Base-by-base conservation (phyloP, 2,797 vertebrate species). In the Vultur gryphus region DNA sequence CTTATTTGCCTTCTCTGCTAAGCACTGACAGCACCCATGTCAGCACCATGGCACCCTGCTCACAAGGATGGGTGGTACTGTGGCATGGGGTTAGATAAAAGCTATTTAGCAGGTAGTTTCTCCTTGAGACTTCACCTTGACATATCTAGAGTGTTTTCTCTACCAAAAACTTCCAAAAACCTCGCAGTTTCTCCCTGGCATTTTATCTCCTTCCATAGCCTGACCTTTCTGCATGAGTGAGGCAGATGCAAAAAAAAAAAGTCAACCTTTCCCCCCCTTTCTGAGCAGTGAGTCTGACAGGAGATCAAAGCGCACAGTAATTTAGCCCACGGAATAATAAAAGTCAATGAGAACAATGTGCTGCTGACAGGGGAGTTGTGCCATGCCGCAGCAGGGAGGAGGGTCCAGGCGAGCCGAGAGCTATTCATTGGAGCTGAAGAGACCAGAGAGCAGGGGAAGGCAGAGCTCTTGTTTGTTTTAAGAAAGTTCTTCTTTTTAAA, bases 281-380 rank as follows among this genome's bases (percentile, higher is more conserved):
- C 77, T 24, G 41, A 85, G 69, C 48, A 85, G 35, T 1, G 16
- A 84, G 78, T 76, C 86, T 2, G 0, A 61, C 57, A 83, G 52
- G 10, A 96, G 84, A 97, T 95, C 90, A 95, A 96, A 96, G 88
- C 46, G 4, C 52, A 17, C 8, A 33, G 78, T 69, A 70, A 81
- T 92, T 89, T 80, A 95, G 57, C 29, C 78, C 41, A 12, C 48
- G 37, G 71, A 73, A 93, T 90, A 92, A 83, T 93, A 94, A 94
- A 94, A 92, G 67, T 77, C 92, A 83, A 19, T 25, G 54, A 75
- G 90, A 95, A 75, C 93, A 90, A 69, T 20, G 67, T 95, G 84
- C 64, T 92, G 88, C 86, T 93, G 96, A 90, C 11, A 16, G 44
- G 65, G 80, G n/a, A 88, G 87, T 33, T 84, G 83, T 73, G 59